Evolutionary conservation across 2,797 vertebrate species (phyloP).

Genomic region (Sebastes vulpes): DNA sequence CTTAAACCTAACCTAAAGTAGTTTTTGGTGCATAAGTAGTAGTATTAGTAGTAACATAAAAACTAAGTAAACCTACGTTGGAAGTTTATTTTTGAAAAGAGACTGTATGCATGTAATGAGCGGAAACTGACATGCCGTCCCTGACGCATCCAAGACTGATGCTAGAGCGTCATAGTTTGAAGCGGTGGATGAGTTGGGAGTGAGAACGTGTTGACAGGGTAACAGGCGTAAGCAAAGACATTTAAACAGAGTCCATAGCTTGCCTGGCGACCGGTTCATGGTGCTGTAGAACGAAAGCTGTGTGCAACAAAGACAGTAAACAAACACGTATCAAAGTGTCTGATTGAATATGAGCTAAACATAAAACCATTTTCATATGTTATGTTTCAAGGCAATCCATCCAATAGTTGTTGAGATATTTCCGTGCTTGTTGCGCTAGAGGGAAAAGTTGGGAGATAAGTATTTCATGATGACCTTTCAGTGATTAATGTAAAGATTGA

Average conservation of each 20-base stretch:
- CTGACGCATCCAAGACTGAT: no score
- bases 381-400: neutral
- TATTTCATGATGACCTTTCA: neutral
- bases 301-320: neutral
- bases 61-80: no score
- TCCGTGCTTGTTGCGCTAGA: neutral
- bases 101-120: no score
- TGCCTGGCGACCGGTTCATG: accelerated
- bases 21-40: no score
- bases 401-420: neutral
- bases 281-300: no score
- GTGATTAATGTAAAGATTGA: neutral
- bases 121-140: accelerated
- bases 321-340: neutral
- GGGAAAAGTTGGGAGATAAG: neutral
- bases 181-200: no score
- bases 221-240: neutral
- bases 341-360: neutral
- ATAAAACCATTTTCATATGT: neutral
- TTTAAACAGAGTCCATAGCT: neutral
- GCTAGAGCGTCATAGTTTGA: no score
- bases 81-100: no score
- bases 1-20: no score
- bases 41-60: no score
- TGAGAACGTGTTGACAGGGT: neutral